Evolutionary conservation across 2,113 vertebrate genomes (phyloP).

Genomic region (Bettongia penicillata): DNA sequence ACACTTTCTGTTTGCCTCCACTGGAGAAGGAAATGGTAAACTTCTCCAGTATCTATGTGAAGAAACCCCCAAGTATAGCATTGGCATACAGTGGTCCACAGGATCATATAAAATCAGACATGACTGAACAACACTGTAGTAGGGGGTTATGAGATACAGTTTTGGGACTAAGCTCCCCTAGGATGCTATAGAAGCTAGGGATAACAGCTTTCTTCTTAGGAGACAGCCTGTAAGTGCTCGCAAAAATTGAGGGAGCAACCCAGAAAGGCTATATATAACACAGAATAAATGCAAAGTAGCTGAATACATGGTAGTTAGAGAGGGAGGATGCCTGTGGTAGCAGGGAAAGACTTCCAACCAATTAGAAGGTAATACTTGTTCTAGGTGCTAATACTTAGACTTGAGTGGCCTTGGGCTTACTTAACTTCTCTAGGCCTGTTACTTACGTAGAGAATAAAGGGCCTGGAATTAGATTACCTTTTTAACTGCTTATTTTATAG

Average conservation of each 20-base stretch:
- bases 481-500: not conserved
- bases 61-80: not conserved
- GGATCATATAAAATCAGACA: not conserved
- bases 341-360: not conserved
- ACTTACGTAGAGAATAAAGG: not conserved
- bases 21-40: not conserved
- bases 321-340: not conserved
- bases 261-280: not conserved
- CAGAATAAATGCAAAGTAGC: not conserved
- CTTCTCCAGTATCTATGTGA: not conserved
- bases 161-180: not conserved
- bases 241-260: not conserved
- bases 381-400: not conserved
- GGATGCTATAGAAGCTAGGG: not conserved
- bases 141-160: not conserved
- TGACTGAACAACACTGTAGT: not conserved
- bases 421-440: not conserved
- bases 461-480: not conserved
- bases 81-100: too few relatives aligned
- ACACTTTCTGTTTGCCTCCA: not conserved
- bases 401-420: too few relatives aligned
- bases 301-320: not conserved
- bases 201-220: not conserved
- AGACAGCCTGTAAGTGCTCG: not conserved
- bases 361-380: not conserved